Evolutionary conservation across 2,113 vertebrate species (phyloP), one percentile per base, ranked within the genome.

Genomic region (Notiomystis cincta): DNA sequence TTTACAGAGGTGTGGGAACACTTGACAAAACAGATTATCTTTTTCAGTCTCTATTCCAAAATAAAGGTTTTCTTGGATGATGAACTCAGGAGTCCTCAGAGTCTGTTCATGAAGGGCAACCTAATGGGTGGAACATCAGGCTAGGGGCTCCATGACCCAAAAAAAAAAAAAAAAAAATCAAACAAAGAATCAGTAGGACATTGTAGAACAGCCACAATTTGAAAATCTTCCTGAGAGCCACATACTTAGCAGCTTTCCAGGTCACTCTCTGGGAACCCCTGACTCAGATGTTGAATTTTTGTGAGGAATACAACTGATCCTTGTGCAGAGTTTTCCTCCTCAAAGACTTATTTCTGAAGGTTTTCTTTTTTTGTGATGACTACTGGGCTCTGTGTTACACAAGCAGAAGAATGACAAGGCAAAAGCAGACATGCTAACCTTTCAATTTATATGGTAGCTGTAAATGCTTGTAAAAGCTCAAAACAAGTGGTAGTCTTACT

Each of bases 21-120:
- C 54, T 88, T 87, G 66, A 91, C 84, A 82, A 94, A 96, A 88
- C 0, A 90, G 81, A 91, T 61, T 58, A 69, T 89, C 81, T 80
- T 80, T 85, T 87, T 89, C 78, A 56, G 38, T 64, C 45, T 72
- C n/a, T 93, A 80, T 94, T 97, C 84, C 66, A 94, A 97, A 93
- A 84, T 17, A 94, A 94, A 90, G 73, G 80, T 85, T 82, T 84
- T 85, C 61, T 91, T 82, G 60, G 89, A 87, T 13, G 5, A 82
- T 47, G 25, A 95, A 66, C 62, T 92, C 19, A 8, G 78, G 54
- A 67, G 35, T 95, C 90, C 76, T 79, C 75, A 60, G 58, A 96
- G 51, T 82, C 72, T 82, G 71, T 54, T 64, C 58, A 65, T 25
- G 10, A 27, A 86, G 30, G 33, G 11, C 42, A 92, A 69, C 27